Evolutionary conservation across 1,140 invertebrate species (phyloP), one percentile per base, ranked within the genome.

Genomic region (Ceratosolen solmsi): DNA sequence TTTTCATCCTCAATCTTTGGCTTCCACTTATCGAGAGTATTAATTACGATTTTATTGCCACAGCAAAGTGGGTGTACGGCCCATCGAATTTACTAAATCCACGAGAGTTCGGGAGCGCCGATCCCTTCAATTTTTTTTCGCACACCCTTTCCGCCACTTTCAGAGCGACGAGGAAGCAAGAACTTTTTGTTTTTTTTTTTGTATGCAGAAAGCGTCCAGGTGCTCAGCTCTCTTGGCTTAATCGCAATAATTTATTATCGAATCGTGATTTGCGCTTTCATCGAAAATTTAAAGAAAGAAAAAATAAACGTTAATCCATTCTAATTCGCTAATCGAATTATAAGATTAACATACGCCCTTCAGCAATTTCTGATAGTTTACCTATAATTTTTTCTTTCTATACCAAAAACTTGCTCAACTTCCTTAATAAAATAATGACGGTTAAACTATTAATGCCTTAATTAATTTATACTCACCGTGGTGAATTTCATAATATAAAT

Each of bases 11-110:
- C 56, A 74, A 73, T 82, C 82, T 82, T 82, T 30, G 82, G 72
- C 80, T 81, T 85, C 82, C 80, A 78, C 82, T 79, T 83, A 83
- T 79, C 72, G 81, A 84, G 84, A 79, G 81, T 83, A 85, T 85
- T 86, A 85, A 86, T 86, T 85, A 85, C 83, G 46, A 58, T 51
- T 84, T 86, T 83, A 85, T 80, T 84, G 82, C 81, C 73, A 77
- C 75, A 78, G 36, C 74, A 84, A 84, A 76, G 83, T 85, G 83
- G 54, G 38, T 79, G 49, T n/a, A n/a, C 65, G 33, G 4, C 15
- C 20, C 70, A 46, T 73, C 78, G 36, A 74, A 65, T 74, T 80
- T 63, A 27, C 71, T 74, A 49, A 74, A 80, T 80, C 51, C 25
- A 73, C 51, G 54, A 20, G 8, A 46, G 77, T 41, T 49, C 4